A percentile compares a stretch with the other conserved stretches of the same genome.
These are phyloP conservation scores for Rhincodon typus DNA, from an alignment of 2,797 vertebrate genomes.

Conservation along the genomic window DNA sequence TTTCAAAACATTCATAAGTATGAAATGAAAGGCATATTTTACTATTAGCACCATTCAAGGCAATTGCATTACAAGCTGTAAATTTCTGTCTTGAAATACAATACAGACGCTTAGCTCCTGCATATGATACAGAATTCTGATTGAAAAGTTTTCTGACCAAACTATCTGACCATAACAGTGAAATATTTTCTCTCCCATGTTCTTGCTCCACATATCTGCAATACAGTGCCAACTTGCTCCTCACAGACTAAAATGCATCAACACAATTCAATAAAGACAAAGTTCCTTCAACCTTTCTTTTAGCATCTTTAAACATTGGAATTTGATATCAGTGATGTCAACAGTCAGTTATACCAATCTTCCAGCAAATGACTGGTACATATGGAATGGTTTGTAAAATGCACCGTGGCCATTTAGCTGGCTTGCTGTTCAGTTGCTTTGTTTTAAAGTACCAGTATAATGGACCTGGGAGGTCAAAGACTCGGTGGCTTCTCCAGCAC, in stretches of 20 bases:
- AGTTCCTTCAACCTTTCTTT: not conserved
- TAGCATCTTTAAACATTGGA: not conserved
- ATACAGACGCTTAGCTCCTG: not conserved
- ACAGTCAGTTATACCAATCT: constrained; percentile 26
- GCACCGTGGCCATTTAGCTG: constrained; percentile 38
- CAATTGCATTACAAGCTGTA: not conserved
- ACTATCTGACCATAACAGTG: not conserved
- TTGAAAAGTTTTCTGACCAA: not conserved
- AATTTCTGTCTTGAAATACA: not conserved
- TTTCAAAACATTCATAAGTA: not conserved
- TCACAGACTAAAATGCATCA: not conserved
- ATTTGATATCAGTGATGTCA: not conserved
- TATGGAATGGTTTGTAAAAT: constrained; percentile 31
- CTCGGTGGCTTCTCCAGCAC: constrained; percentile 1
- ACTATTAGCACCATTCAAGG: not conserved
- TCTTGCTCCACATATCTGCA: not conserved
- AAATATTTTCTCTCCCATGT: not conserved
- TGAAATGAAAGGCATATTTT: not conserved
- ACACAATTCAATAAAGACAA: not conserved
- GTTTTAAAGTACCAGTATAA: constrained; percentile 40
- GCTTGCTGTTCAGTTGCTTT: constrained; percentile 43
- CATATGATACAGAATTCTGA: not conserved
- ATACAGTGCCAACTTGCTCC: not conserved
- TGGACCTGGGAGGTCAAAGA: constrained; percentile 34
- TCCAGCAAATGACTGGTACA: not conserved